Conservation (phyloP, 2,113 vertebrate genomes). For the Apodemus speciosus region DNA sequence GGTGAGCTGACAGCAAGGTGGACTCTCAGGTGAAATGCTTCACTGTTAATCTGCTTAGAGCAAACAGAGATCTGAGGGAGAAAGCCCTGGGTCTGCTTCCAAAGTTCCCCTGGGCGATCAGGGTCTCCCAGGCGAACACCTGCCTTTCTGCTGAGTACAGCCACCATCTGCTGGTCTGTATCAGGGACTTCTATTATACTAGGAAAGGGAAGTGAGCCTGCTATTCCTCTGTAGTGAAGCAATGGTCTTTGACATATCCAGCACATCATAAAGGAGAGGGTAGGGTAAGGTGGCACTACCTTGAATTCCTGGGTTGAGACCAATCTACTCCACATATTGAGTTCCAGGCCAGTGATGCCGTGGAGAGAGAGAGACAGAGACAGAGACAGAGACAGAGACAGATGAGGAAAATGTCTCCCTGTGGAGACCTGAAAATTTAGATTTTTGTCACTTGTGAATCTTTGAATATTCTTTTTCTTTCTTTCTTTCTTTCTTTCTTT, state of each 20-base stretch:
- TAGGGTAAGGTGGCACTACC: not conserved
- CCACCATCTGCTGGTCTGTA: not conserved
- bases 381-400: not conserved
- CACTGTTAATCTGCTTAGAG: not conserved
- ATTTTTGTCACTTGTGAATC: not conserved
- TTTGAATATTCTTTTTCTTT: too few species aligned
- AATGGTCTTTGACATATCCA: not conserved
- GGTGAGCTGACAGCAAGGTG: not conserved
- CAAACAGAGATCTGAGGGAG: not conserved
- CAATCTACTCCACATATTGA: not conserved
- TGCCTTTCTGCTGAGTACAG: not conserved
- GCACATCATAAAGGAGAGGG: not conserved
- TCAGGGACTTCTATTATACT: not conserved
- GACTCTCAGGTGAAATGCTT: not conserved
- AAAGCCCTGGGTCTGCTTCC: not conserved
- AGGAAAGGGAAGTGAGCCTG: not conserved
- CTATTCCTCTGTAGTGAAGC: not conserved
- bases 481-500: too few species aligned
- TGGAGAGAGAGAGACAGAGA: not conserved
- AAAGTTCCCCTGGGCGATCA: not conserved
- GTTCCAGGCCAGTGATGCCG: not conserved
- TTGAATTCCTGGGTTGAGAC: not conserved
- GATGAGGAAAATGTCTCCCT: not conserved
- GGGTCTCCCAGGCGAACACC: not conserved
- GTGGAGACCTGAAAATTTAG: not conserved